Base-by-base conservation (phyloP, 2,888 invertebrate genomes). In the Syrista parreyssii region DNA sequence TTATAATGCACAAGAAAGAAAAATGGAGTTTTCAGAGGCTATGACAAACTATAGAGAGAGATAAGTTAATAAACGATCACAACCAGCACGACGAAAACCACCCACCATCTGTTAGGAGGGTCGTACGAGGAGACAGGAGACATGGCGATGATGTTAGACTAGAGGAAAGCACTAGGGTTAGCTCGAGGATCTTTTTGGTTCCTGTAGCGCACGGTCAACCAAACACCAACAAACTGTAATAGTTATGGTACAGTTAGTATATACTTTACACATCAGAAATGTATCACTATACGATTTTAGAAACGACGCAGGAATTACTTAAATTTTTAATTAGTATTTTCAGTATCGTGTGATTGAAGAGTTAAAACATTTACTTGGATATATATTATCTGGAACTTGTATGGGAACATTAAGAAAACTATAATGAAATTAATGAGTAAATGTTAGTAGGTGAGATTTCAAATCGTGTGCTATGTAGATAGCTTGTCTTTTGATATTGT, bases 131-230 rank as follows among this genome's bases (percentile, higher is more conserved):
- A 89, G 86, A 90, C 88, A 86, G 89, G 87, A 87, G 88, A 90
- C 90, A 91, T 91, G 86, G 88, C 86, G 88, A 90, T 90, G 88
- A 85, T 90, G 86, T 90, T 91, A 92, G 93, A 95, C 96, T 97
- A 98, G 92, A 98, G 96, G 94, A 98, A 98, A 93, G 98, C 98
- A 94, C 97, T 97, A 91, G 98, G 97, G 94, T 98, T 97, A 93
- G 97, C 98, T 88, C 97, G 94, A 89, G 98, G 98, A 94, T 98
- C 98, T 96, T 98, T 98, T 94, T 98, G 98, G 94, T 99, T 99
- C 93, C 99, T 96, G 94, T 97, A 99, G 90, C 98, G 96, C 92
- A 98, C 96, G 89, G 98, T 98, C 95, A 99, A 94, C 96, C 97
- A 97, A 84, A 98, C 97, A 93, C 98, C 98, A 93, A 98, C 94